Evolutionary conservation across 1,140 invertebrate species (phyloP).

Genomic region (Ceratosolen fusciceps): DNA sequence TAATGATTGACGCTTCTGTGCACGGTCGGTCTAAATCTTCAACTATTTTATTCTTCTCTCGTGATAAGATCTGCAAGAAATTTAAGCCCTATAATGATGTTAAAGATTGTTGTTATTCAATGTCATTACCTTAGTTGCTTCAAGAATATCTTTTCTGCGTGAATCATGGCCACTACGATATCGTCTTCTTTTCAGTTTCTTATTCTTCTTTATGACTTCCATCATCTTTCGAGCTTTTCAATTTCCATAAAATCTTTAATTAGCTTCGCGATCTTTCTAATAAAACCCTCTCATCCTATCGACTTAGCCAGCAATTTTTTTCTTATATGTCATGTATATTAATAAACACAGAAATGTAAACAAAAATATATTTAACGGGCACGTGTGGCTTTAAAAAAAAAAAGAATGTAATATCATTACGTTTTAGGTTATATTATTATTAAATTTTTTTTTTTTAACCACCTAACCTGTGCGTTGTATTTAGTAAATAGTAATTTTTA

Average conservation of each 20-base stretch:
- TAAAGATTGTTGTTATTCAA: not conserved
- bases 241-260: not conserved
- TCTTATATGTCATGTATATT: too few relatives aligned
- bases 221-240: not conserved
- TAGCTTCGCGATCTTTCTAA: not conserved
- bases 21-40: not conserved
- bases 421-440: slow-evolving; percentile 28
- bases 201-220: slow-evolving; percentile 40
- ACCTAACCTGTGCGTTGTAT: not conserved
- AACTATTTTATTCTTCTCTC: not conserved
- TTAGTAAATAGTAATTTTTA: not conserved
- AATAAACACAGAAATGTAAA: too few relatives aligned
- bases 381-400: not conserved
- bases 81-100: not conserved
- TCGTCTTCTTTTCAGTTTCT: slow-evolving; percentile 51
- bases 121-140: slow-evolving; percentile 64
- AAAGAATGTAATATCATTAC: not conserved
- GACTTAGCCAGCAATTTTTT: too few relatives aligned
- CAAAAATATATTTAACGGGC: slow-evolving; percentile 23
- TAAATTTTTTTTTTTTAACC: not conserved
- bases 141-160: slow-evolving; percentile 50
- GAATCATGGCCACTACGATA: slow-evolving; percentile 39
- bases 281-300: too few relatives aligned
- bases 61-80: not conserved
- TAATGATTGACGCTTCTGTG: slow-evolving; percentile 48